phyloP scores from a whole-genome alignment of 1,140 invertebrate genomes.

The Zaprionus lachaisei region DNA sequence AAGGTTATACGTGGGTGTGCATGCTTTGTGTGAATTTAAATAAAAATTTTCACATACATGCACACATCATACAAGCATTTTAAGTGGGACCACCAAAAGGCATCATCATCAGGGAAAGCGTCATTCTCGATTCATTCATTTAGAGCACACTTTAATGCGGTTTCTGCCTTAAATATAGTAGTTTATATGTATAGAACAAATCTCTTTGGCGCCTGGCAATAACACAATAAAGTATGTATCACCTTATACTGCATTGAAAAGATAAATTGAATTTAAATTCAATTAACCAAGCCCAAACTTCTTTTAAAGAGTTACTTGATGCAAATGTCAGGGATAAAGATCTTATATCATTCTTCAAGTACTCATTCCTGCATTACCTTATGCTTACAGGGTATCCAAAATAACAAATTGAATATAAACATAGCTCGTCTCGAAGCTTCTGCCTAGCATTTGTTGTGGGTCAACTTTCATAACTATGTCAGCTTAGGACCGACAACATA shows the following conservation, averaged over 20 bases:
- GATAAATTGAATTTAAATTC: too few relatives aligned
- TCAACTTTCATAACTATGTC: neutral
- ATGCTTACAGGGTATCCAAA: too few relatives aligned
- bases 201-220: too few relatives aligned
- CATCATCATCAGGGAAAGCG: neutral
- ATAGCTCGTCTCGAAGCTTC: too few relatives aligned
- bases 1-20: conserved; percentile 7
- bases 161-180: neutral
- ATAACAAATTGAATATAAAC: too few relatives aligned
- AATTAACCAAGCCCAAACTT: too few relatives aligned
- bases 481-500: neutral
- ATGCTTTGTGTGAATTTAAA: conserved; percentile 9
- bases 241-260: too few relatives aligned
- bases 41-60: neutral
- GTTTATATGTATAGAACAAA: neutral
- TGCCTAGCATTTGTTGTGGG: neutral
- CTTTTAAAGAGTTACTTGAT: too few relatives aligned
- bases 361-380: too few relatives aligned
- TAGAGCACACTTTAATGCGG: neutral
- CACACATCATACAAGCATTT: neutral
- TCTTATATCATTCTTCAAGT: too few relatives aligned
- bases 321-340: too few relatives aligned
- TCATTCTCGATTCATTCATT: neutral
- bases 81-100: neutral
- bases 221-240: too few relatives aligned